A percentile compares a stretch with the other conserved stretches of the same genome.
Conservation (phyloP, 2,888 invertebrate genomes). For the Epistrophe grossulariae region DNA sequence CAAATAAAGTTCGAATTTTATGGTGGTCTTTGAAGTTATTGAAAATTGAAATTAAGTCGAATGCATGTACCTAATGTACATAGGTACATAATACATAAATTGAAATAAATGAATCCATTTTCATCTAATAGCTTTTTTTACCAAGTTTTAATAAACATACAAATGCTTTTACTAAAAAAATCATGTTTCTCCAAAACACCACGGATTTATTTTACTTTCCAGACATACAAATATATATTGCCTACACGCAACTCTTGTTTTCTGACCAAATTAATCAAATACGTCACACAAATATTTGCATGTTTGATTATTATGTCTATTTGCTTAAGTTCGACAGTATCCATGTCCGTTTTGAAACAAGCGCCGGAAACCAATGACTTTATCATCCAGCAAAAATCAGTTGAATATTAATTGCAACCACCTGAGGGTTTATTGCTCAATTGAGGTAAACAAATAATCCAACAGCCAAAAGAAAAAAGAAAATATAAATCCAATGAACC, state of each 20-base stretch:
- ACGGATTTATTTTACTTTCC: too few species aligned
- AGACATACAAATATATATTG: neutral
- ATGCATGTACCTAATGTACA: too few species aligned
- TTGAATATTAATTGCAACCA: constrained; percentile 2
- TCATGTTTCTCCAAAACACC: too few species aligned
- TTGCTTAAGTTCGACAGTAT: neutral
- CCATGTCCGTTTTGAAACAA: constrained; percentile 2
- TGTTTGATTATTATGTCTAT: neutral
- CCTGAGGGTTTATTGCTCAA: neutral
- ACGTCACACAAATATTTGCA: neutral
- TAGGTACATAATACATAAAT: too few species aligned
- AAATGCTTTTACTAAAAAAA: too few species aligned
- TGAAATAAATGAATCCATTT: too few species aligned
- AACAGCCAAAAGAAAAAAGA: neutral
- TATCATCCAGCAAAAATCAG: neutral
- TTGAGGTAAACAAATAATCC: neutral
- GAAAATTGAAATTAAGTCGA: too few species aligned
- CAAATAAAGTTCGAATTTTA: too few species aligned
- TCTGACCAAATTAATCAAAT: neutral
- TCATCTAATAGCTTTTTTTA: too few species aligned
- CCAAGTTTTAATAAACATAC: too few species aligned
- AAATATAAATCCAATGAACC: neutral
- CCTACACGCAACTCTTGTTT: neutral
- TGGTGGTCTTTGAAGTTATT: too few species aligned
- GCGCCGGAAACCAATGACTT: neutral